These are phyloP conservation scores for Podargus strigoides DNA, from an alignment of 2,797 vertebrate species.

Conservation along the genomic window DNA sequence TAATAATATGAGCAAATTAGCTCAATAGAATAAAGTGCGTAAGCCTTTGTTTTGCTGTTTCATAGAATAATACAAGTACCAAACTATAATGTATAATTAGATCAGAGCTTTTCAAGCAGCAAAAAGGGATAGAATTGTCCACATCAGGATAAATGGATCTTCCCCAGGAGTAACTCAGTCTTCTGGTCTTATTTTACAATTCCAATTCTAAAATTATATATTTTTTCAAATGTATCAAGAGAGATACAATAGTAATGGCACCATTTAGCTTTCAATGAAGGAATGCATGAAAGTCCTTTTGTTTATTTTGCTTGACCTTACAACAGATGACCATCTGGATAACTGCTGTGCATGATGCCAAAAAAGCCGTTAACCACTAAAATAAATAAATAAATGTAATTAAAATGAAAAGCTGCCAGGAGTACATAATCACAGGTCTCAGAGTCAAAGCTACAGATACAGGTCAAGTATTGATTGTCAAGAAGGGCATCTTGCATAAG, in stretches of 20 bases:
- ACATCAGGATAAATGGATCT: neutral
- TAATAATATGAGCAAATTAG: neutral
- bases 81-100: neutral
- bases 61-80: neutral
- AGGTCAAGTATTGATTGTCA: constrained; percentile 16
- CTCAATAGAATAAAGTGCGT: neutral
- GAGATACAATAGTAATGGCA: neutral
- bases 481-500: neutral
- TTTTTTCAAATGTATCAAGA: neutral
- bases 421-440: neutral
- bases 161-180: neutral
- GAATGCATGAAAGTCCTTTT: neutral
- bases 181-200: neutral
- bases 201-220: neutral
- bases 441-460: neutral
- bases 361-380: constrained; percentile 7
- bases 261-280: neutral
- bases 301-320: constrained; percentile 45
- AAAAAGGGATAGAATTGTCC: neutral
- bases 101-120: neutral
- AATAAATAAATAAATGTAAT: constrained; percentile 56
- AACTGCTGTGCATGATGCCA: neutral
- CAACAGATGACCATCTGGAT: constrained; percentile 45
- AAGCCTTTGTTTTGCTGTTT: neutral
- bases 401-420: constrained; percentile 44